Evolutionary conservation across 2,888 invertebrate genomes (phyloP).

Genomic region (Drosophila suboccidentalis): DNA sequence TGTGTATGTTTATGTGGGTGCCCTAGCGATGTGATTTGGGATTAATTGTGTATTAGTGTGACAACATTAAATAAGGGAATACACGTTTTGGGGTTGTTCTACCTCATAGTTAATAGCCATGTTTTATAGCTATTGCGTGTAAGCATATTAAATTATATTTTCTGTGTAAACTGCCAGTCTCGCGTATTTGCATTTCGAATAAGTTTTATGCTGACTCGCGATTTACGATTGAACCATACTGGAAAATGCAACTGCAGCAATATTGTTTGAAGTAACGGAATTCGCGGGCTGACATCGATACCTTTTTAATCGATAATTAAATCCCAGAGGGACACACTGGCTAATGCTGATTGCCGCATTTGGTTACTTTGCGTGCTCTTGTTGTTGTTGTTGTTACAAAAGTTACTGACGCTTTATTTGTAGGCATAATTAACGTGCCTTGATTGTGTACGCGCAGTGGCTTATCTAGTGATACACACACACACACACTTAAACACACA

Average conservation of each 20-base stretch:
- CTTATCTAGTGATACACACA: conserved; percentile 48
- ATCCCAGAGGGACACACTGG: conserved; percentile 30
- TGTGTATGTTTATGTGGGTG: conserved; percentile 28
- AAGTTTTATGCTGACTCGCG: neutral
- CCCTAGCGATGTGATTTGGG: conserved; percentile 41
- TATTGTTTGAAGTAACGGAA: conserved; percentile 2
- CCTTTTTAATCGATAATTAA: conserved; percentile 38
- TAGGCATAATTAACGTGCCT: conserved; percentile 50
- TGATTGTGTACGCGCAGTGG: conserved; percentile 43
- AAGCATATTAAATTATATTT: neutral
- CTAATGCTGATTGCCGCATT: conserved; percentile 19
- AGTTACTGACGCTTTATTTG: conserved; percentile 48
- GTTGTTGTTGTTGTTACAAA: conserved; percentile 28
- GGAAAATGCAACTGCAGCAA: conserved; percentile 1
- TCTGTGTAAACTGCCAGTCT: neutral
- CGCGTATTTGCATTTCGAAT: neutral
- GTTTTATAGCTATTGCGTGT: neutral
- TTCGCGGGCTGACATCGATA: conserved; percentile 12
- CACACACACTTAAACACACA: neutral
- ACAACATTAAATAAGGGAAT: conserved; percentile 27
- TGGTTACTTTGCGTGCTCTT: too few relatives aligned
- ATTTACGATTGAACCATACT: neutral
- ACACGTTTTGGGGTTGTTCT: neutral
- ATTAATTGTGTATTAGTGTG: conserved; percentile 46
- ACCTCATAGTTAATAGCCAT: neutral